Evolutionary conservation across 1,140 invertebrate species (phyloP).

Genomic region (Camponotus vicinus): DNA sequence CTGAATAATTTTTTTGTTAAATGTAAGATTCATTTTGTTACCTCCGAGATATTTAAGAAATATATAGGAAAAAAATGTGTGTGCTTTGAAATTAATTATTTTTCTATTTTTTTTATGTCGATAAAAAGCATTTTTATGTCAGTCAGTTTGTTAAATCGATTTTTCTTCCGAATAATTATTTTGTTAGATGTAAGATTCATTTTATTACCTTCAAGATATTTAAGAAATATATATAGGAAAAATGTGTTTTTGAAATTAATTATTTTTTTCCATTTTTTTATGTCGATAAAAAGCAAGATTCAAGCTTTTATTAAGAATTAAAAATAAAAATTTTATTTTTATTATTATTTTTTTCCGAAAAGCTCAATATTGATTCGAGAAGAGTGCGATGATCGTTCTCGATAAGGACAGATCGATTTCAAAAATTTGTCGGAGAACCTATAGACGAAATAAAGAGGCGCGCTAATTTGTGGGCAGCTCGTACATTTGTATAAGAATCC

Average conservation of each 20-base stretch:
- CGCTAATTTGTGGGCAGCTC: background rate
- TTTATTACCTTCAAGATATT: background rate
- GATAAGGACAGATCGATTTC: background rate
- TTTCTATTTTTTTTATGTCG: background rate
- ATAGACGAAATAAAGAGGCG: background rate
- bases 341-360: background rate
- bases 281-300: background rate
- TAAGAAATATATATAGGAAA: background rate
- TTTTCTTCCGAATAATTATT: background rate
- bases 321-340: background rate
- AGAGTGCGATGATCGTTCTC: background rate
- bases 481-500: constrained; percentile 2
- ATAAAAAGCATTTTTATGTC: too few species aligned
- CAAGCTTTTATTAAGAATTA: background rate
- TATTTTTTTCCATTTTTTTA: background rate
- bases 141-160: background rate
- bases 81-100: background rate
- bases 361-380: too few species aligned
- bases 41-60: background rate
- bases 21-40: background rate
- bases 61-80: background rate
- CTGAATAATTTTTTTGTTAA: background rate
- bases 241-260: background rate
- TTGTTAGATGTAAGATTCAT: background rate
- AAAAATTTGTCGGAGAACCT: background rate